Conservation (phyloP, 37 sponge, comb jelly and placozoan species). For the Axinella damicornis region DNA sequence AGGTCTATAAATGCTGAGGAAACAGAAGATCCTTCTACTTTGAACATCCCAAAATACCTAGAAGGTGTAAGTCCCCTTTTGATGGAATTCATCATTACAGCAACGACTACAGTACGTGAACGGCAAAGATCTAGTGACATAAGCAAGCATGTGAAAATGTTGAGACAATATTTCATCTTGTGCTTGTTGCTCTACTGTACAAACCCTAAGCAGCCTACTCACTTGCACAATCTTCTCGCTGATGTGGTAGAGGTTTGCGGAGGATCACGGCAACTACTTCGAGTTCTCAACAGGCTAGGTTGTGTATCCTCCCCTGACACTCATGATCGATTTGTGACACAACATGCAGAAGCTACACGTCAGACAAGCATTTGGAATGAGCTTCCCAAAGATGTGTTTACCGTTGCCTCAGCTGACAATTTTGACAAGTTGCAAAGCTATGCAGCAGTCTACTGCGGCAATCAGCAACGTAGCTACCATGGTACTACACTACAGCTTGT, state of each 20-base stretch:
- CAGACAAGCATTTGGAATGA: constrained; percentile 4
- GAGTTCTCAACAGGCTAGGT: constrained; percentile 15
- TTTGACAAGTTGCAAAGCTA: constrained; percentile 49
- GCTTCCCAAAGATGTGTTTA: constrained; percentile 3
- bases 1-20: no score
- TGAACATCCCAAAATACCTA: no score
- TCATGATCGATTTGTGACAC: constrained; percentile 44
- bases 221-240: constrained; percentile 14
- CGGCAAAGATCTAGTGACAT: no score
- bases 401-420: constrained; percentile 33
- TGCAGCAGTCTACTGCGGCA: constrained; percentile 38
- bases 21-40: no score
- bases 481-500: constrained; percentile 45
- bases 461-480: constrained; percentile 53
- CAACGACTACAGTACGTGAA: no score
- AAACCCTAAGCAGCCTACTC: constrained; percentile 3
- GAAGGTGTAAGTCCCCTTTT: no score
- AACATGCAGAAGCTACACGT: not conserved
- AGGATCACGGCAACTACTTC: constrained; percentile 28
- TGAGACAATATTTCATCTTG: no score
- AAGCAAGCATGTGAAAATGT: no score
- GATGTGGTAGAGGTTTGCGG: constrained; percentile 43
- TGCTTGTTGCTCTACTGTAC: constrained; percentile 8
- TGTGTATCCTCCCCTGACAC: constrained; percentile 30
- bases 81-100: no score